Evolutionary conservation across 2,113 vertebrate species (phyloP), one percentile per base, ranked within the genome.

Genomic region (Osmerus mordax): DNA sequence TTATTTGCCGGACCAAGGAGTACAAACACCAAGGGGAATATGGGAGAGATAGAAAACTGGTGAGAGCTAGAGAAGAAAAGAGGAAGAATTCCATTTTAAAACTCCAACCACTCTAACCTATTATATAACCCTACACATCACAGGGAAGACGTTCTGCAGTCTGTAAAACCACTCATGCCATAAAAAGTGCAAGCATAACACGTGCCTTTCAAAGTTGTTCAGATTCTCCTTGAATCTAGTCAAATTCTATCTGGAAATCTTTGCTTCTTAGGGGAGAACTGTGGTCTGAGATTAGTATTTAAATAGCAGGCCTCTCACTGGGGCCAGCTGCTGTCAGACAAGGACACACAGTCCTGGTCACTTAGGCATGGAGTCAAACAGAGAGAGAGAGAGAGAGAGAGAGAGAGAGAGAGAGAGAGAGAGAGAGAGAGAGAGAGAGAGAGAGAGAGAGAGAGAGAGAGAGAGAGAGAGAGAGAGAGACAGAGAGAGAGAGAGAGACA

Each of bases 241-340:
- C 23, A 23, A 4, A 78, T 72, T 84, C 77, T 79, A 79, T 78
- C 76, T 77, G 81, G 81, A 71, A 73, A 78, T 63, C 12, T 63
- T 4, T 15, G 25, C 15, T 21, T 15, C 61, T 13, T 13, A 29
- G 28, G 69, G 81, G 69, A 28, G 51, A 78, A 63, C 70, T 78
- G 71, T 78, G 70, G 81, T 75, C 81, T 21, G 74, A 78, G 78
- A 89, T 90, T 87, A 86, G 72, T 81, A 86, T 88, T 86, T 84
- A 88, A 89, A 89, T 87, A 81, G 75, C 60, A 21, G 84, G 79
- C 81, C 82, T 81, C 74, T 84, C 69, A 73, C 81, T 41, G 83
- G 21, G 66, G 79, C 86, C 89, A 88, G 89, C 83, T 86, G 89
- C 79, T 78, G 79, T 82, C 83, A 41, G 63, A 41, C 63, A 86